phyloP scores from a whole-genome alignment of 2,797 vertebrate genomes.

The Atherinosoma microstoma region DNA sequence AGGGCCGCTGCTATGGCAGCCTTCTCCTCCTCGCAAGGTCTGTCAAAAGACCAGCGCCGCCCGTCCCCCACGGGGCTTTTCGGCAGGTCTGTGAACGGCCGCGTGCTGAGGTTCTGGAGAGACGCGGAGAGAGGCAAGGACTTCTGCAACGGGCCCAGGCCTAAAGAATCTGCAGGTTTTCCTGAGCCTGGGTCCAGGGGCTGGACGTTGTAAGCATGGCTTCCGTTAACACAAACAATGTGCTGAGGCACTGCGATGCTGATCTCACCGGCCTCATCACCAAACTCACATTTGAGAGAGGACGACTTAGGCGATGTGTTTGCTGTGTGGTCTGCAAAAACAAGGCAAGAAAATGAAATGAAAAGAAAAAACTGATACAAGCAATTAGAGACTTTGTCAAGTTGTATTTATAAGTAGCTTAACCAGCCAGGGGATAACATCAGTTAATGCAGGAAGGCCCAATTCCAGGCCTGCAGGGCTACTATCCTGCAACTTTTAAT shows the following conservation, averaged over 20 bases:
- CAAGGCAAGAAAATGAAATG: background rate
- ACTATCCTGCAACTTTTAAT: too few relatives aligned
- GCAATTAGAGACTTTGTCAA: background rate
- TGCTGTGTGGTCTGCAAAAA: constrained; percentile 83
- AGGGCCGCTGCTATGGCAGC: constrained; percentile 79
- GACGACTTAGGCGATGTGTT: constrained; percentile 86
- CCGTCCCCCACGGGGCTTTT: constrained; percentile 62
- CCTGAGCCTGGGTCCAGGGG: constrained; percentile 72
- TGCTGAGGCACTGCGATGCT: constrained; percentile 80
- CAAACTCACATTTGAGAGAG: constrained; percentile 88
- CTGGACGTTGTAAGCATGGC: constrained; percentile 84
- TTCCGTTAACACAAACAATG: constrained; percentile 89
- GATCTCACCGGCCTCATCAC: constrained; percentile 86
- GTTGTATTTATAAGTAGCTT: background rate
- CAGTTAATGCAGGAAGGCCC: too few relatives aligned
- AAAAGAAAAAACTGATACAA: background rate
- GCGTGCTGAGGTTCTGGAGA: constrained; percentile 79
- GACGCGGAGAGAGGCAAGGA: constrained; percentile 81
- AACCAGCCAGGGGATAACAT: background rate
- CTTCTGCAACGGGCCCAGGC: constrained; percentile 77
- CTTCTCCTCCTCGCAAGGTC: constrained; percentile 82
- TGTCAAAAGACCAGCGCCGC: constrained; percentile 86
- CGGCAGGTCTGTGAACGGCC: constrained; percentile 63
- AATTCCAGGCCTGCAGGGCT: too few relatives aligned
- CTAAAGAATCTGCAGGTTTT: constrained; percentile 58